phyloP scores from a whole-genome alignment of 2,888 invertebrate species.

The Helleia helle region DNA sequence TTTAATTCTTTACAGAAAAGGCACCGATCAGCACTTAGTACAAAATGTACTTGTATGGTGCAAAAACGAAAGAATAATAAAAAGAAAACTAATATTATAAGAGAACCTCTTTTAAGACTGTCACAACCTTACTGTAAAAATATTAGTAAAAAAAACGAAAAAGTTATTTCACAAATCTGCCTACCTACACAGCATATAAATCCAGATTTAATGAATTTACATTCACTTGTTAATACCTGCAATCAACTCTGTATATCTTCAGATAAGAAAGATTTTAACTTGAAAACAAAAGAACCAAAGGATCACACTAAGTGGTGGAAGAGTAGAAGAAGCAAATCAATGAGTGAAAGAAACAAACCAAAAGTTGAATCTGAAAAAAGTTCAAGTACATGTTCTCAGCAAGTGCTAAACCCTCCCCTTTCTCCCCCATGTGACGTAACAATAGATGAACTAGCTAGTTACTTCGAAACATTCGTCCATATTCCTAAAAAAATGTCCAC shows the following conservation, averaged over 20 bases:
- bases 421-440: slow-evolving; percentile 89
- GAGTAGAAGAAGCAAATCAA: slow-evolving; percentile 25
- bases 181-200: slow-evolving; percentile 21
- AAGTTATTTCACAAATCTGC: slow-evolving; percentile 19
- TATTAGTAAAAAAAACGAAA: slow-evolving; percentile 24
- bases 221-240: slow-evolving; percentile 56
- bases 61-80: slow-evolving; percentile 44
- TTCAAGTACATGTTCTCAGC: slow-evolving; percentile 81
- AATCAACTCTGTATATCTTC: slow-evolving; percentile 57
- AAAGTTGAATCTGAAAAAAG: slow-evolving; percentile 33
- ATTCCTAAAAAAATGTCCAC: slow-evolving; percentile 98
- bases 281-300: slow-evolving; percentile 22
- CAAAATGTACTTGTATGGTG: slow-evolving; percentile 41
- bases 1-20: slow-evolving; percentile 26
- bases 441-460: slow-evolving; percentile 95
- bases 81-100: slow-evolving; percentile 62
- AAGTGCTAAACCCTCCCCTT: slow-evolving; percentile 80
- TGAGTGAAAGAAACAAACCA: slow-evolving; percentile 21
- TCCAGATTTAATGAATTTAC: slow-evolving; percentile 43
- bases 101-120: slow-evolving; percentile 72
- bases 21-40: slow-evolving; percentile 24
- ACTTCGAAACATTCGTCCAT: slow-evolving; percentile 95
- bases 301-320: slow-evolving; percentile 49
- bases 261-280: slow-evolving; percentile 24
- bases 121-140: slow-evolving; percentile 36